Conservation (phyloP, 2,797 vertebrate species). For the Chrysocyon brachyurus region DNA sequence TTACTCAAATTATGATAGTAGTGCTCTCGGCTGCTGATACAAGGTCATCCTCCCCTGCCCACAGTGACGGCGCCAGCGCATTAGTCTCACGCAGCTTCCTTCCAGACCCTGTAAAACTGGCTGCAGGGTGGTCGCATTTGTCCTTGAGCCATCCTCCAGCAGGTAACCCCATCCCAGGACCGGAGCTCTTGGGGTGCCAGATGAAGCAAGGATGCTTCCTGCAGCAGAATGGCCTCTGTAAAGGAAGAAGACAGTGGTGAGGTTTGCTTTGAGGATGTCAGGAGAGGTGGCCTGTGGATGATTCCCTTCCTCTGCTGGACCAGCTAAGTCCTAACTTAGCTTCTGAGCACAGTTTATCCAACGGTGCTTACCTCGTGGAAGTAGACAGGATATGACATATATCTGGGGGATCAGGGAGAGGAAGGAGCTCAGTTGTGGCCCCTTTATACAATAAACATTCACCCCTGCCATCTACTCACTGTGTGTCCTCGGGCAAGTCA, state of each 20-base stretch:
- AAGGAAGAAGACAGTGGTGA: conserved; percentile 66
- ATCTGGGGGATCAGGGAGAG: conserved; percentile 36
- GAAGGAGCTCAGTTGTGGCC: conserved; percentile 27
- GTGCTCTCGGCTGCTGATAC: fast-evolving
- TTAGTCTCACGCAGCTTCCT: background rate
- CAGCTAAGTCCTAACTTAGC: conserved; percentile 65
- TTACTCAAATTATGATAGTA: background rate
- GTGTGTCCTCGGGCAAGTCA: background rate
- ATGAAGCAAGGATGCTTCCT: background rate
- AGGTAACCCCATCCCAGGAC: background rate
- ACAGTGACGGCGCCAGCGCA: fast-evolving
- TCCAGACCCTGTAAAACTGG: background rate
- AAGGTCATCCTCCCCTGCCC: fast-evolving
- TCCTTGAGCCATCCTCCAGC: background rate
- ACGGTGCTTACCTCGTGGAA: conserved; percentile 71
- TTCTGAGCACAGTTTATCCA: conserved; percentile 63
- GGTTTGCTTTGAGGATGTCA: conserved; percentile 71
- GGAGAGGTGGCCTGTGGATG: conserved; percentile 62
- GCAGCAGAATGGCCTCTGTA: conserved; percentile 37
- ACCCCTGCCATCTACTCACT: background rate
- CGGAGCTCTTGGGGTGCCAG: background rate
- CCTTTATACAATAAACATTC: conserved; percentile 65
- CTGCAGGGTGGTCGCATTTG: fast-evolving
- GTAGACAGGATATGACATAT: conserved; percentile 42
- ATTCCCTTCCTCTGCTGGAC: conserved; percentile 54